Base-by-base conservation (phyloP, 2,797 vertebrate species). In the Peromyscus melanophrys region DNA sequence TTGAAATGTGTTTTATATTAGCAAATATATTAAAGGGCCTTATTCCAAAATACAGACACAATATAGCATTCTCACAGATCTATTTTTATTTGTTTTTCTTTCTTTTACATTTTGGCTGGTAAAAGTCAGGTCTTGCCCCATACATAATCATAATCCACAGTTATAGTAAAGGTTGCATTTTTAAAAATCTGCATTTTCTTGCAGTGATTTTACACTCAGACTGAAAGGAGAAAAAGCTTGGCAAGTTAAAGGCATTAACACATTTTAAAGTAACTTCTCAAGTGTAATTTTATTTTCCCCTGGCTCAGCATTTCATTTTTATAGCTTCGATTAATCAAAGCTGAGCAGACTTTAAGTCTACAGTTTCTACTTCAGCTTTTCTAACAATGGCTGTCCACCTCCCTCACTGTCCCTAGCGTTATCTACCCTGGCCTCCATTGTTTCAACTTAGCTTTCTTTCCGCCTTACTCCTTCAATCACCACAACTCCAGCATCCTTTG, bases 301-400 rank as follows among this genome's bases (percentile, higher is more conserved):
- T 78, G 59, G 92, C 73, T 95, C 94, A 92, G 96, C 67, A 37
- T 87, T 95, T 96, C 78, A 9, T 82, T 78, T 96, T 90, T 85
- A 81, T 21, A 40, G 61, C 37, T 37, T n/a, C 92, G 67, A 95
- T 98, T 97, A 96, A 97, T 98, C 97, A 97, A 92, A 43, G 49
- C 86, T 57, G 75, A 83, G 87, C 91, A 94, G 96, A 34, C 90
- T 85, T 91, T 87, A 88, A 78, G 40, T 78, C 71, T 61, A 37
- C 49, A 57, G 8, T 19, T 49, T 89, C 34, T 71, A 8, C 76
- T 85, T 93, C 29, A 17, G 29, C 87, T 31, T 23, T 69, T 52
- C n/a, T 71, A 75, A 8, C 88, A 61, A 57, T 57, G 1, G 0
- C 49, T 31, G n/a, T 94, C 61, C 34, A 40, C 34, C 59, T 91